Evolutionary conservation across 2,113 vertebrate species (phyloP), one percentile per base, ranked within the genome.

Genomic region (Sander lucioperca): DNA sequence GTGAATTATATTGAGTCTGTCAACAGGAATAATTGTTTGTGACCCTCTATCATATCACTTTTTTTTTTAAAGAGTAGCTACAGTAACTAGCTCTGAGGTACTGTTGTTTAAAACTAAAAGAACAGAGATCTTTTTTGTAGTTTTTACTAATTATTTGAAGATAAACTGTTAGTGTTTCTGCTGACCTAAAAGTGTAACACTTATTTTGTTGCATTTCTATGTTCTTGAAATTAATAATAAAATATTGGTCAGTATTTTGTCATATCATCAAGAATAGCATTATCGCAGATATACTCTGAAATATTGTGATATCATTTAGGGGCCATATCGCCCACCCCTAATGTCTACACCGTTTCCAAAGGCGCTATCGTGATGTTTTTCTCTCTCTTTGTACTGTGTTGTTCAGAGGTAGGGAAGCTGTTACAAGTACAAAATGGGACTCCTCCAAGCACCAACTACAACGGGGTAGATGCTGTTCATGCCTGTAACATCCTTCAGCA

Each of bases 401-500:
- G 3, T 89, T 82, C 92, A 99, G 98, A 99, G 94, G 92, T 97
- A 94, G 97, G 95, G 94, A 98, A 99, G 94, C 96, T 97, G 96
- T 97, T 96, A 96, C 97, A 97, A 93, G 95, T 97, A 78, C 96
- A 97, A 95, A 99, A 98, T 92, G 98, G 97, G 94, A 94, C 96
- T 89, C 94, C 97, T 88, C 93, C 96, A 86, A 95, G 95, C 90
- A 96, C 95, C 88, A 92, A 95, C 93, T 96, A 95, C 94, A 96
- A 81, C 82, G 97, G 97, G 82, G 96, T 99, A 96, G 98, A 99
- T 84, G 97, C 97, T 89, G 94, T 96, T 83, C 98, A 99, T 82
- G 98, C 98, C 64, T 99, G 98, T 88, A 97, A 96, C 93, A 93
- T 99, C 93, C 97, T 99, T 85, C 97, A 97, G 85, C 98, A 99